phyloP scores from a whole-genome alignment of 2,888 invertebrate species.

The Nephrotoma guestfalica region DNA sequence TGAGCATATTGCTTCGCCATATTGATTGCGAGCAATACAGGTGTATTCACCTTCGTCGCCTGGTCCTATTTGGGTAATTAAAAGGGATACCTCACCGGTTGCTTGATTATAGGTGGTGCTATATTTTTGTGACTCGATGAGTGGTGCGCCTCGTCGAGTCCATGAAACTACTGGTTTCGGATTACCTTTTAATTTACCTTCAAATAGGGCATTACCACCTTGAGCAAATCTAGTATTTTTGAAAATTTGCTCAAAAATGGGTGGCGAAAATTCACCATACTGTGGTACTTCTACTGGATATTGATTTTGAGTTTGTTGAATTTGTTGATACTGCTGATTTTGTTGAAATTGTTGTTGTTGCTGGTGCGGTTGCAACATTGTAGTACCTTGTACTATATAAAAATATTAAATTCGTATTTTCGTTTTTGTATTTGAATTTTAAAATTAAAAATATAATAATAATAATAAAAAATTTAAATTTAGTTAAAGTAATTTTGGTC shows the following conservation, averaged over 20 bases:
- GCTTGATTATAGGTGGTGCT: conserved; percentile 81
- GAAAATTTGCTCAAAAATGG: conserved; percentile 91
- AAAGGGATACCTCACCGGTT: conserved; percentile 78
- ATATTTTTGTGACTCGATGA: conserved; percentile 73
- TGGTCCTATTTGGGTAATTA: conserved; percentile 87
- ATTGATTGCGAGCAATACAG: conserved; percentile 86
- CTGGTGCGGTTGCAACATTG: conserved; percentile 1
- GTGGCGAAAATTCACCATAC: conserved; percentile 74
- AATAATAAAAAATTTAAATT: background rate
- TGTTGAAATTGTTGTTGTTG: conserved; percentile 7
- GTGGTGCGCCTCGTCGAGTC: conserved; percentile 75
- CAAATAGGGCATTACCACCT: conserved; percentile 85
- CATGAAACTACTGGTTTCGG: conserved; percentile 85
- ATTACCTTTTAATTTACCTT: conserved; percentile 79
- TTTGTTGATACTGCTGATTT: conserved; percentile 7
- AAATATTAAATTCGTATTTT: conserved; percentile 4
- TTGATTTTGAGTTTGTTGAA: conserved; percentile 24
- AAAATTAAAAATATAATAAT: background rate
- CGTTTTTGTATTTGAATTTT: background rate
- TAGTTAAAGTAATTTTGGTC: background rate
- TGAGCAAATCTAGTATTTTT: conserved; percentile 89
- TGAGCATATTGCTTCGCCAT: conserved; percentile 92
- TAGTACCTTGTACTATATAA: background rate
- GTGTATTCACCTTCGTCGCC: conserved; percentile 96
- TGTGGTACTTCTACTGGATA: conserved; percentile 36